phyloP scores from a whole-genome alignment of 2,888 invertebrate species.

The Amblyteles armatorius region DNA sequence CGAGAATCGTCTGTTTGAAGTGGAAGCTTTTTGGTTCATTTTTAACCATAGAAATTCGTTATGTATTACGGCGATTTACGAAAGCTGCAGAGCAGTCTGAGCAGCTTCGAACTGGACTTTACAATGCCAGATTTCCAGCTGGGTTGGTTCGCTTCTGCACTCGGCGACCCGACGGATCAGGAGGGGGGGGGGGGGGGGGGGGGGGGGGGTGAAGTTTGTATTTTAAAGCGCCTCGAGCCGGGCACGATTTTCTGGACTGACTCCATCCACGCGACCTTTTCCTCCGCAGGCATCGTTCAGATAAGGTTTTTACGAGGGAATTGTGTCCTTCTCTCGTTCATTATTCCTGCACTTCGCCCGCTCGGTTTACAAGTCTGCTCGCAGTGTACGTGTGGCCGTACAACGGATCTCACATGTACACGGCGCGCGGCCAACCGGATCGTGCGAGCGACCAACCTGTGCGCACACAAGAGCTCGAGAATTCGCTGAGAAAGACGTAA shows the following conservation, averaged over 20 bases:
- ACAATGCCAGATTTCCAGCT: not conserved
- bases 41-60: too few relatives aligned
- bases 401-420: not conserved
- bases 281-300: slow-evolving; percentile 34
- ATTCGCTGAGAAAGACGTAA: slow-evolving; percentile 35
- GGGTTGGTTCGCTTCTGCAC: not conserved
- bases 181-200: not conserved
- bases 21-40: too few relatives aligned
- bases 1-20: too few relatives aligned
- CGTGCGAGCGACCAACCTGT: not conserved
- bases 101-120: too few relatives aligned
- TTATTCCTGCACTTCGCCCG: slow-evolving; percentile 40
- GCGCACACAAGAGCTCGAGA: slow-evolving; percentile 6
- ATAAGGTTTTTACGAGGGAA: slow-evolving; percentile 70
- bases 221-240: slow-evolving; percentile 13
- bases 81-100: too few relatives aligned
- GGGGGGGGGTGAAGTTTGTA: slow-evolving; percentile 45
- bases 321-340: slow-evolving; percentile 65
- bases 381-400: not conserved
- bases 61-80: too few relatives aligned
- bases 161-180: not conserved
- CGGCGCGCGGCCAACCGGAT: slow-evolving; percentile 3
- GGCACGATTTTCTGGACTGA: slow-evolving; percentile 46
- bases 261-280: slow-evolving; percentile 50
- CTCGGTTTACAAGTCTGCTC: slow-evolving; percentile 29